These are phyloP conservation scores for Oreortyx pictus DNA, from an alignment of 2,797 vertebrate species.

Conservation along the genomic window DNA sequence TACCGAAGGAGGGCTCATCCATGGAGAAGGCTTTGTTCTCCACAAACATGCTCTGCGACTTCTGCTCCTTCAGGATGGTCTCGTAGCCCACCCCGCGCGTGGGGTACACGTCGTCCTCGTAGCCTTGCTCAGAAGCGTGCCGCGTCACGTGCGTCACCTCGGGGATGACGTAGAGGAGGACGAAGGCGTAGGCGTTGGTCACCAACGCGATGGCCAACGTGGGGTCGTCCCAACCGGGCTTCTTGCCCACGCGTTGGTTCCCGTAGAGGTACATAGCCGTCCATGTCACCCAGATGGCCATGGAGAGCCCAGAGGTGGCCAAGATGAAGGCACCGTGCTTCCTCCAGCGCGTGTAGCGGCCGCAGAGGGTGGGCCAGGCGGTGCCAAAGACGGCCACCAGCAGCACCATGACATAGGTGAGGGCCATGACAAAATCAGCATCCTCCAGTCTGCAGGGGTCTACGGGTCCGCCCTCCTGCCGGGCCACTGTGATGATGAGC, in stretches of 20 bases:
- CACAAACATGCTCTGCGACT: slow-evolving; percentile 89
- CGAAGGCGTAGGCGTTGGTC: slow-evolving; percentile 88
- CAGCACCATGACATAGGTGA: slow-evolving; percentile 92
- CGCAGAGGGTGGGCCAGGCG: slow-evolving; percentile 80
- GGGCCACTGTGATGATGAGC: slow-evolving; percentile 91
- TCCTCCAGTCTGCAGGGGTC: slow-evolving; percentile 86
- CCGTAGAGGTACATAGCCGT: slow-evolving; percentile 91
- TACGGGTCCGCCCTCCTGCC: neutral
- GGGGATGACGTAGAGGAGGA: slow-evolving; percentile 87
- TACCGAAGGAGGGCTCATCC: slow-evolving; percentile 91
- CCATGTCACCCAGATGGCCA: slow-evolving; percentile 92
- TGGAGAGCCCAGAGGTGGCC: slow-evolving; percentile 79
- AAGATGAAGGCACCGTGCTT: slow-evolving; percentile 83
- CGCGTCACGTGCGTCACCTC: slow-evolving; percentile 84
- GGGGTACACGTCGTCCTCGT: slow-evolving; percentile 82
- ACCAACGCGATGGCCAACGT: slow-evolving; percentile 91
- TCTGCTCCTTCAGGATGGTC: slow-evolving; percentile 93
- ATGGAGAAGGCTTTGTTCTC: slow-evolving; percentile 97
- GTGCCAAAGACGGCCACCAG: slow-evolving; percentile 80
- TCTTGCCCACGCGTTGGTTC: slow-evolving; percentile 65
- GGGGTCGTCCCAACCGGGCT: slow-evolving; percentile 88
- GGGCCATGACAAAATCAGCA: slow-evolving; percentile 91
- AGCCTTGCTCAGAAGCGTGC: slow-evolving; percentile 69
- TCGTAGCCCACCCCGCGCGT: slow-evolving; percentile 89
- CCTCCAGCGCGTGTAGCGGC: slow-evolving; percentile 84